Percentiles rank a stretch among this genome's conserved stretches.
Conservation (phyloP, 2,888 invertebrate genomes). For the Pachliopta kotzebuea region DNA sequence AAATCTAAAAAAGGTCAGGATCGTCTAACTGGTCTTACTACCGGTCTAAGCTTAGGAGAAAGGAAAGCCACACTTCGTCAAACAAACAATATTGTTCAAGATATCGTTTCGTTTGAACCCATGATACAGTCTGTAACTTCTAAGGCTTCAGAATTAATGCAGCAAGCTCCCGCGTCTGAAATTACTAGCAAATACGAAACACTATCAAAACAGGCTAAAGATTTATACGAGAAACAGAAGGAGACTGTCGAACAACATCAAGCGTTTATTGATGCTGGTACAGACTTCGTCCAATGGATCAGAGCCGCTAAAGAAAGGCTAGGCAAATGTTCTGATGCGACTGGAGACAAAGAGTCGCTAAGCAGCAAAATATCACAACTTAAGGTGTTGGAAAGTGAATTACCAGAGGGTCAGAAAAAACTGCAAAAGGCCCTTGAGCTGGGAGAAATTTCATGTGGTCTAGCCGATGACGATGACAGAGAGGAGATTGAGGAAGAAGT, state of each 20-base stretch:
- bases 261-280: constrained; percentile 94
- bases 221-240: constrained; percentile 92
- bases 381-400: constrained; percentile 90
- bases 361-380: constrained; percentile 92
- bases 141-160: constrained; percentile 95
- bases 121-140: constrained; percentile 97
- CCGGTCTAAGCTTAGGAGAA: constrained; percentile 89
- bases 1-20: constrained; percentile 89
- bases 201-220: constrained; percentile 93
- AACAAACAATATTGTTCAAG: constrained; percentile 96
- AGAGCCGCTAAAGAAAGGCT: constrained; percentile 93
- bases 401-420: constrained; percentile 91
- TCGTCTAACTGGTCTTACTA: constrained; percentile 84
- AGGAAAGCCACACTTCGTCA: constrained; percentile 93
- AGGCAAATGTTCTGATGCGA: constrained; percentile 95
- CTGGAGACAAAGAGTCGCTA: constrained; percentile 93
- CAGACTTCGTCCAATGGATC: constrained; percentile 96
- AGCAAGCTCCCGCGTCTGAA: constrained; percentile 94
- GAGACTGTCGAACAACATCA: constrained; percentile 95
- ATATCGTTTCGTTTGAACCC: constrained; percentile 97
- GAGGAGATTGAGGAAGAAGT: constrained; percentile 96
- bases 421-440: constrained; percentile 90
- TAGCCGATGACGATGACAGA: constrained; percentile 91
- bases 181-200: constrained; percentile 95
- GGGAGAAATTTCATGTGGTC: constrained; percentile 92